phyloP scores from a whole-genome alignment of 2,113 vertebrate genomes.

The Chamaea fasciata region DNA sequence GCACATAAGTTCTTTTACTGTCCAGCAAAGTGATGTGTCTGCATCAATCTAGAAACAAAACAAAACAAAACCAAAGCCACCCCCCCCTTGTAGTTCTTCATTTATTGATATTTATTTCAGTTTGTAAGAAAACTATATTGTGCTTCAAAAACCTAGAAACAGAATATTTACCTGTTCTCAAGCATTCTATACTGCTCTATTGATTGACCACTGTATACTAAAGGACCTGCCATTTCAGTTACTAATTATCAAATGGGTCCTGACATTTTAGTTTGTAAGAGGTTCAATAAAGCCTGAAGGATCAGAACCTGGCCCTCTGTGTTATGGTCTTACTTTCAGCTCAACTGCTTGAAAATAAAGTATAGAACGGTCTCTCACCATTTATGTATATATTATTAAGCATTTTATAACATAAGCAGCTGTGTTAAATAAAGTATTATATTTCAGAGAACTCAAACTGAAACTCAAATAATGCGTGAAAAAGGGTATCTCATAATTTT shows the following conservation, averaged over 20 bases:
- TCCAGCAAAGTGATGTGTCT: not conserved
- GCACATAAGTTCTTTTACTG: not conserved
- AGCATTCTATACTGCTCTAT: not conserved
- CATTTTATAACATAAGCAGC: not conserved
- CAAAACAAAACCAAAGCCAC: not conserved
- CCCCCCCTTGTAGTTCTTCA: not conserved
- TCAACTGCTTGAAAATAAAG: not conserved
- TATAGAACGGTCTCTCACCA: not conserved
- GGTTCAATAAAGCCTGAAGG: not conserved
- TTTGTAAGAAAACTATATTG: not conserved
- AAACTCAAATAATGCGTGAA: not conserved
- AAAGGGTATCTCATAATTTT: not conserved
- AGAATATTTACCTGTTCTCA: not conserved
- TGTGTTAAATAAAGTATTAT: not conserved
- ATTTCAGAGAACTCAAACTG: not conserved
- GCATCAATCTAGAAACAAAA: not conserved
- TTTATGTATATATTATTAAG: not conserved
- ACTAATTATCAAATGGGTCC: not conserved
- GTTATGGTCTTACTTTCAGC: not conserved
- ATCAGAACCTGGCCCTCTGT: not conserved
- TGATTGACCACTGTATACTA: not conserved
- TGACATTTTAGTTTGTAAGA: not conserved
- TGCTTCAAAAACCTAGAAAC: not conserved
- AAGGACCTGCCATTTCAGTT: not conserved
- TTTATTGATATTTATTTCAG: constrained; percentile 4